Percentiles rank a stretch among this genome's conserved stretches.
Evolutionary conservation across 2,113 vertebrate species (phyloP).

Genomic region (Herpetotheres cachinnans): DNA sequence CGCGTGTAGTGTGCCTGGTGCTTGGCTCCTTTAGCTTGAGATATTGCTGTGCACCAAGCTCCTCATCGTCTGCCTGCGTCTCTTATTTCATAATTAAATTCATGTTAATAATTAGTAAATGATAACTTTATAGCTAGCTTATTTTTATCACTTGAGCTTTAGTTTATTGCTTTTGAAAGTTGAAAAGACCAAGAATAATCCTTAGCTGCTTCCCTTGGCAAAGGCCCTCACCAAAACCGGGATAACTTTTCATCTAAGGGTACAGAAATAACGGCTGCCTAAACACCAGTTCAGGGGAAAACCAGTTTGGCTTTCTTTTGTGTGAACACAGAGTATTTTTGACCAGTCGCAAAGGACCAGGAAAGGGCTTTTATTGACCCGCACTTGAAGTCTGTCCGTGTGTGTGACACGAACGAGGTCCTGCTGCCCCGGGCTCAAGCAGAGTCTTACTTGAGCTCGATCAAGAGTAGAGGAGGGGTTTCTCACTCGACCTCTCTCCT

Average conservation of each 20-base stretch:
- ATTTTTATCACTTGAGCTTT: not conserved
- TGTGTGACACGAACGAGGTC: not conserved
- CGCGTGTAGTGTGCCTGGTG: fast-evolving
- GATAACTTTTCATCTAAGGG: fast-evolving
- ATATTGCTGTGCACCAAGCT: not conserved
- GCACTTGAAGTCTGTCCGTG: fast-evolving
- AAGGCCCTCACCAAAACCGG: not conserved
- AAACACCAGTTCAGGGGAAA: too few species aligned
- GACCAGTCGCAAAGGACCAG: not conserved
- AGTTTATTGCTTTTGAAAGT: not conserved
- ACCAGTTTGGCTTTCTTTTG: not conserved
- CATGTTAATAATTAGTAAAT: not conserved
- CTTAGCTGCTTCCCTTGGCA: not conserved
- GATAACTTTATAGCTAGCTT: not conserved
- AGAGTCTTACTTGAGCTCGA: fast-evolving
- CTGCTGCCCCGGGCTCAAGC: not conserved
- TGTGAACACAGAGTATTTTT: not conserved
- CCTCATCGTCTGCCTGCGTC: fast-evolving
- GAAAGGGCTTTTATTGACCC: not conserved
- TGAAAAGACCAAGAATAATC: not conserved
- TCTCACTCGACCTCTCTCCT: fast-evolving
- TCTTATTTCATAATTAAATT: not conserved
- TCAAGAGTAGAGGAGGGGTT: not conserved
- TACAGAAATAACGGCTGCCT: not conserved
- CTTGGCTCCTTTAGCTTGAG: not conserved